A percentile compares a stretch with the other conserved stretches of the same genome.
Conservation (phyloP, 2,113 vertebrate genomes). For the Crocuta crocuta region DNA sequence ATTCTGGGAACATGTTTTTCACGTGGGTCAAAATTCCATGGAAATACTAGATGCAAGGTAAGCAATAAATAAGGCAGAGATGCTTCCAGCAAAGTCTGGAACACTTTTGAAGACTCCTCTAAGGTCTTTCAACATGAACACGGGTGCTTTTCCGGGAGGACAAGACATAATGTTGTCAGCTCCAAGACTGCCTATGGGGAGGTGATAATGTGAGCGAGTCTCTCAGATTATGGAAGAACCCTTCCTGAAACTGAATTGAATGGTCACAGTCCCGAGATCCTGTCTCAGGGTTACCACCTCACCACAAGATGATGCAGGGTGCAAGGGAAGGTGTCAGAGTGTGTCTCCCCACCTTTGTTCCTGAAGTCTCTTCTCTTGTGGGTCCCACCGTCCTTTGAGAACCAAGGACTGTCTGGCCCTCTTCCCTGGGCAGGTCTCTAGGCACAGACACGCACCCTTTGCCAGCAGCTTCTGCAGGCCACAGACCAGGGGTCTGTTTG, state of each 20-base stretch:
- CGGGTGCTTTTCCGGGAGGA: not conserved
- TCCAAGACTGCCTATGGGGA: not conserved
- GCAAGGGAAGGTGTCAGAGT: not conserved
- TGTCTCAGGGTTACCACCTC: not conserved
- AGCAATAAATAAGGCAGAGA: accelerated
- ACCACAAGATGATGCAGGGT: not conserved
- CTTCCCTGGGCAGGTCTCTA: not conserved
- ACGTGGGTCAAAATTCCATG: not conserved
- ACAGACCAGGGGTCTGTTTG: not conserved
- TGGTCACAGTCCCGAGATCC: accelerated
- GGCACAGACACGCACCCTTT: not conserved
- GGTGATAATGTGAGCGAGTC: not conserved
- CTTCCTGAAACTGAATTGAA: not conserved
- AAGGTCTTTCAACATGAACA: not conserved
- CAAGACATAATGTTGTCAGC: not conserved
- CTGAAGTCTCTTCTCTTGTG: not conserved
- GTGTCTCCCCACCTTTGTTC: not conserved
- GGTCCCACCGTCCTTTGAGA: not conserved
- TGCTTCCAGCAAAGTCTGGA: not conserved
- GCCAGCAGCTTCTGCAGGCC: not conserved
- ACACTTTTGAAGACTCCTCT: not conserved
- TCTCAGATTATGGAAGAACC: not conserved
- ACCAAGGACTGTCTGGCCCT: accelerated
- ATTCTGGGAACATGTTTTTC: not conserved
- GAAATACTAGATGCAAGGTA: not conserved